Percentiles rank a stretch among this genome's conserved stretches.
Evolutionary conservation across 2,888 invertebrate species (phyloP).

Genomic region (Lasioglossum morio): DNA sequence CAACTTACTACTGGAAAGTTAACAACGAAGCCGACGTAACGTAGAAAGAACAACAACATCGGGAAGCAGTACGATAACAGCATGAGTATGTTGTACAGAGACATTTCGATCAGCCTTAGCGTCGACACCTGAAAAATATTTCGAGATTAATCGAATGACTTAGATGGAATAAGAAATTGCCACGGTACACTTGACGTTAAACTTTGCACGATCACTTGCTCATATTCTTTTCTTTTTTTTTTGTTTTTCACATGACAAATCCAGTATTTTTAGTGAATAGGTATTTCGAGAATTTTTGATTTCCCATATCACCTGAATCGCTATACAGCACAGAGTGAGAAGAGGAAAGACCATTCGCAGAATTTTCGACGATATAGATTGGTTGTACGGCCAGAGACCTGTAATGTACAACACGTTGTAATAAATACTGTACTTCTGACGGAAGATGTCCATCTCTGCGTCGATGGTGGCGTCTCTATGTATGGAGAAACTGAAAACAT

Average conservation of each 20-base stretch:
- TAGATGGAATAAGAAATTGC: neutral
- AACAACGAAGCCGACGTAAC: neutral
- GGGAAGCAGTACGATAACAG: neutral
- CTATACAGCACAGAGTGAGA: neutral
- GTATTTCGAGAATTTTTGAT: no score
- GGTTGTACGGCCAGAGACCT: constrained; percentile 3
- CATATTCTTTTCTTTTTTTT: neutral
- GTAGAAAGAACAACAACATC: neutral
- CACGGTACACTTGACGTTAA: neutral
- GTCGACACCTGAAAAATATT: neutral
- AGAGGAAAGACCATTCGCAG: neutral
- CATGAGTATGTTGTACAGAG: neutral
- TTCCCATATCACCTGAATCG: neutral
- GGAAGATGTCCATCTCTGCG: neutral
- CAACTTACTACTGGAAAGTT: neutral
- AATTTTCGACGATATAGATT: neutral
- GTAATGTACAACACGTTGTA: neutral
- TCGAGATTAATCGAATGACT: neutral
- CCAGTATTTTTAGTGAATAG: no score
- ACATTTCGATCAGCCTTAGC: neutral
- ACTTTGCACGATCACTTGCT: neutral
- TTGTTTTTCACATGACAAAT: no score
- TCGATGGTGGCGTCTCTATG: neutral
- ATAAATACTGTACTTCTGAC: neutral
- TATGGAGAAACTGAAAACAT: neutral